Evolutionary conservation across 2,888 invertebrate genomes (phyloP), one percentile per base, ranked within the genome.

Genomic region (Gandaritis pyraliata): DNA sequence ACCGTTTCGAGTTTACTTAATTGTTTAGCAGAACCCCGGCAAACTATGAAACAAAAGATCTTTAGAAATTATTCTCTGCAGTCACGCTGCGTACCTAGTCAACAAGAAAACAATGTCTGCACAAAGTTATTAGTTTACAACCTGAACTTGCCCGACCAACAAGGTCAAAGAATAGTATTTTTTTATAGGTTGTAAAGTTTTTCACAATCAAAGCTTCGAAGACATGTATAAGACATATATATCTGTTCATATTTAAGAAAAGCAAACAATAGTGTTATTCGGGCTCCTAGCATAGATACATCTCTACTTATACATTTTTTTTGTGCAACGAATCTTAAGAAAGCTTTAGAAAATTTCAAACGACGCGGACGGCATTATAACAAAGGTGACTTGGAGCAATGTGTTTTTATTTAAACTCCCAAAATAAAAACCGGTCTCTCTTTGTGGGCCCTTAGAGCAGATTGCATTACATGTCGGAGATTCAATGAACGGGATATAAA

Each of bases 161-260:
- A 85, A 87, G 85, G 87, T 86, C 85, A 79, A 13, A 43, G 76
- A 75, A 76, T 71, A 76, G 80, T 83, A 83, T 73, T 74, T 64
- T 61, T 68, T 49, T 72, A 68, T 64, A 69, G 57, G 70, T 68
- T 61, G 66, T 68, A 65, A 58, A 64, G 71, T 73, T 75, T 76
- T 68, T 53, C 65, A 69, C 64, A 73, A 70, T 72, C 51, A 23
- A 71, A 69, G 55, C 59, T 36, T 36, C 65, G 65, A 64, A 70
- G 65, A 68, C 63, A 60, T 57, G 61, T n/a, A n/a, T n/a, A n/a
- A n/a, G n/a, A n/a, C 47, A 58, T 63, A 5, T 6, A 23, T 23
- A 23, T 67, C n/a, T n/a, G n/a, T n/a, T n/a, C 67, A 68, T 60
- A 64, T 54, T 54, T 55, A 65, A 46, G 33, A 18, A 53, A 56